These are phyloP conservation scores for Pantherophis alleghaniensis DNA, from an alignment of 2,797 vertebrate genomes.

Conservation along the genomic window DNA sequence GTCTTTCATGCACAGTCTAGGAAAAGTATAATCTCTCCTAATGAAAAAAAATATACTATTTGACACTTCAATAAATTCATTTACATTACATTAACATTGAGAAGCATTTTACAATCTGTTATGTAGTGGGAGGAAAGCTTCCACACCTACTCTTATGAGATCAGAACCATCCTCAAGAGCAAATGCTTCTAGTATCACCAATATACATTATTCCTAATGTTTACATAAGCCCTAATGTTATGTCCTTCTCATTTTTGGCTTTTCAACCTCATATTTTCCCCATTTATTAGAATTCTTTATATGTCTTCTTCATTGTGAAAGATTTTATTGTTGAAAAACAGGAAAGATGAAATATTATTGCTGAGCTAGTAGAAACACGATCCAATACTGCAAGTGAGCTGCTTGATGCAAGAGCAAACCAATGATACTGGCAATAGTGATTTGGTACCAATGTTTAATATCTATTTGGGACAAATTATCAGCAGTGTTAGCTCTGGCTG, in stretches of 20 bases:
- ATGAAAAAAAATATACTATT: background rate
- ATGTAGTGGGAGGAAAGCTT: background rate
- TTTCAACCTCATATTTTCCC: background rate
- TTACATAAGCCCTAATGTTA: background rate
- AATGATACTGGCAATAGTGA: slow-evolving; percentile 5
- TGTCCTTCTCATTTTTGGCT: background rate
- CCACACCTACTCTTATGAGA: background rate
- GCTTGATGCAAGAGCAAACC: background rate
- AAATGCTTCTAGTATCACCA: background rate
- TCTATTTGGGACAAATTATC: slow-evolving; percentile 2
- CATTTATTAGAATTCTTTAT: background rate
- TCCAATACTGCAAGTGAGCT: background rate
- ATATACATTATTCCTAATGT: background rate
- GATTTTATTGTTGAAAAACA: background rate
- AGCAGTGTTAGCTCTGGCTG: background rate
- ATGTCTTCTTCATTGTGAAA: background rate
- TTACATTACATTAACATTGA: background rate
- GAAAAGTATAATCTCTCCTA: background rate
- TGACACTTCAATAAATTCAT: background rate
- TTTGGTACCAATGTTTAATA: slow-evolving; percentile 10
- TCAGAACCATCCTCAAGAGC: background rate
- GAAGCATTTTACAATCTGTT: background rate
- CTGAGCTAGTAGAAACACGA: slow-evolving; percentile 9
- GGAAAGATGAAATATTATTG: slow-evolving; percentile 6
- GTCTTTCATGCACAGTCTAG: background rate